phyloP scores from a whole-genome alignment of 2,888 invertebrate species.

The Elysia crispata region DNA sequence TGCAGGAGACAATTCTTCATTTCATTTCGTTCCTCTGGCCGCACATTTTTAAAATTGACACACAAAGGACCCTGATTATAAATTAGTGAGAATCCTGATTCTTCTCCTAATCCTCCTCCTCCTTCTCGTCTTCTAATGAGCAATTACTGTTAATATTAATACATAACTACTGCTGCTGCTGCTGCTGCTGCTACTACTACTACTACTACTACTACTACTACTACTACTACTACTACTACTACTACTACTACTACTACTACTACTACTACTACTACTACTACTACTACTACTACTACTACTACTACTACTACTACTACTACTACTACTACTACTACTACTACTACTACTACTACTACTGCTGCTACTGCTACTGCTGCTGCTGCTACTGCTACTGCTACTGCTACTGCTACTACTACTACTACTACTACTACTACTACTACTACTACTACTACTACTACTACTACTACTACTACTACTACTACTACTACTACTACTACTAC shows the following conservation, averaged over 20 bases:
- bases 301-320: background rate
- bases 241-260: slow-evolving; percentile 4
- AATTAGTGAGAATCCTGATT: no score
- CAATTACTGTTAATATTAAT: background rate
- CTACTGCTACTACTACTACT: no score
- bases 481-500: no score
- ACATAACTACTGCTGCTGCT: background rate
- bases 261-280: background rate
- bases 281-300: background rate
- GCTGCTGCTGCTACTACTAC: background rate
- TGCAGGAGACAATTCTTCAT: no score
- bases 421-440: background rate
- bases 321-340: slow-evolving; percentile 9
- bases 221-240: background rate
- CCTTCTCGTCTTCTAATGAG: no score
- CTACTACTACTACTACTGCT: background rate
- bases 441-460: background rate
- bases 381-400: no score
- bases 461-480: no score
- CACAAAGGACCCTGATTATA: no score
- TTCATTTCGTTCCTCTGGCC: no score
- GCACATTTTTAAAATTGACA: no score
- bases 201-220: slow-evolving; percentile 1
- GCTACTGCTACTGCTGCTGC: background rate
- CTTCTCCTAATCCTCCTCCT: no score